Percentiles rank a stretch among this genome's conserved stretches.
Evolutionary conservation across 2,888 invertebrate genomes (phyloP).

Genomic region (Rapana venosa): DNA sequence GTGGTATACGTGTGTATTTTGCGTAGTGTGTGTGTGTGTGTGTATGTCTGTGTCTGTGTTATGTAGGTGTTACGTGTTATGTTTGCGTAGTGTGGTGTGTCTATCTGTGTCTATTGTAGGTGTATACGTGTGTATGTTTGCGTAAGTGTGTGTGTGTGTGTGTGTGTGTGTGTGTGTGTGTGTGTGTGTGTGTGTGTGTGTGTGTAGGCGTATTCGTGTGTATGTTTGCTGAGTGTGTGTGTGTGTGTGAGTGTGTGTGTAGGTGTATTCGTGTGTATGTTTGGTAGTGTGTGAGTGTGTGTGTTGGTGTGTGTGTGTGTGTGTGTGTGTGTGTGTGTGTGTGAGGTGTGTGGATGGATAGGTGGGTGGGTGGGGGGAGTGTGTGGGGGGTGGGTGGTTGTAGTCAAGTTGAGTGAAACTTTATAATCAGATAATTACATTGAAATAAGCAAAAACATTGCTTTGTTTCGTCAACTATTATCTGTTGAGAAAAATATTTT

Average conservation of each 20-base stretch:
- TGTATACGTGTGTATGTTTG: neutral
- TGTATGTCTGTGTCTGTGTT: neutral
- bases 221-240: too few relatives aligned
- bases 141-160: neutral
- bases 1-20: neutral
- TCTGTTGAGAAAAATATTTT: too few relatives aligned
- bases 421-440: too few relatives aligned
- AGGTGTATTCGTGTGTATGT: neutral
- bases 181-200: neutral
- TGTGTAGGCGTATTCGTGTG: too few relatives aligned
- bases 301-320: neutral
- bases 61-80: neutral
- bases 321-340: neutral
- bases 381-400: too few relatives aligned
- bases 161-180: neutral
- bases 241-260: too few relatives aligned
- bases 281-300: too few relatives aligned
- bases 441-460: too few relatives aligned
- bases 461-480: too few relatives aligned
- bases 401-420: too few relatives aligned
- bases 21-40: neutral
- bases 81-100: neutral
- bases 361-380: too few relatives aligned
- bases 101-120: neutral
- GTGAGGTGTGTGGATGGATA: too few relatives aligned